Evolutionary conservation across 2,797 vertebrate genomes (phyloP).

Genomic region (Cryptoprocta ferox): DNA sequence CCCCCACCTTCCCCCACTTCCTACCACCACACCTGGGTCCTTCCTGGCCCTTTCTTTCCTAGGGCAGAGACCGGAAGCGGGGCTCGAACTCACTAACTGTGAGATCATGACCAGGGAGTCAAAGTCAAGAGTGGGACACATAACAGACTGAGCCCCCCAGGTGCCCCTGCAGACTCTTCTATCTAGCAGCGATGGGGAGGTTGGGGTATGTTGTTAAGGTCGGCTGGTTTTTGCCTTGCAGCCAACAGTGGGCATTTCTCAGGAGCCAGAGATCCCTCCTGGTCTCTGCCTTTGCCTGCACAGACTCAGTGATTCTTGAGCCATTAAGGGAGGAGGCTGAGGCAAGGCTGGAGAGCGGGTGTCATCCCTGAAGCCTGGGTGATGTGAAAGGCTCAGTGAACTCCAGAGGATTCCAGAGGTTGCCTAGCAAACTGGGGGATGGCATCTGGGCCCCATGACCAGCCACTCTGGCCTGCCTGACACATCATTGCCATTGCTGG

Average conservation of each 20-base stretch:
- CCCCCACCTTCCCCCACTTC: rapidly evolving
- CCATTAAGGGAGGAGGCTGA: not conserved
- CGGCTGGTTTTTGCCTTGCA: not conserved
- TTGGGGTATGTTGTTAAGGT: not conserved
- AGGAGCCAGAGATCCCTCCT: not conserved
- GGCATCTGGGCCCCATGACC: not conserved
- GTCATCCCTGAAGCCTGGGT: not conserved
- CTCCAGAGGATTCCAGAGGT: not conserved
- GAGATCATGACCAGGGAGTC: no score
- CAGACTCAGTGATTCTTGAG: not conserved
- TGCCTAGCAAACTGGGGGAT: not conserved
- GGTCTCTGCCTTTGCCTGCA: not conserved
- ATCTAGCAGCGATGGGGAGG: not conserved
- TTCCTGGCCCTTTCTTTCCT: not conserved
- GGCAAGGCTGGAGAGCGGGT: not conserved
- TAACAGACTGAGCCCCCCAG: no score
- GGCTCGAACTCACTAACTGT: no score
- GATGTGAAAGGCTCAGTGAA: not conserved
- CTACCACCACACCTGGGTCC: not conserved
- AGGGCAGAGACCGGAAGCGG: no score
- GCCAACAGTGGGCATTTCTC: not conserved
- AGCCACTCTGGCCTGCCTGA: no score
- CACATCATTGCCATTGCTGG: not conserved
- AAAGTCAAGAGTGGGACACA: no score
- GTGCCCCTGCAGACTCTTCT: not conserved